Evolutionary conservation across 2,888 invertebrate species (phyloP), one percentile per base, ranked within the genome.

Genomic region (Rhaphigaster nebulosa): DNA sequence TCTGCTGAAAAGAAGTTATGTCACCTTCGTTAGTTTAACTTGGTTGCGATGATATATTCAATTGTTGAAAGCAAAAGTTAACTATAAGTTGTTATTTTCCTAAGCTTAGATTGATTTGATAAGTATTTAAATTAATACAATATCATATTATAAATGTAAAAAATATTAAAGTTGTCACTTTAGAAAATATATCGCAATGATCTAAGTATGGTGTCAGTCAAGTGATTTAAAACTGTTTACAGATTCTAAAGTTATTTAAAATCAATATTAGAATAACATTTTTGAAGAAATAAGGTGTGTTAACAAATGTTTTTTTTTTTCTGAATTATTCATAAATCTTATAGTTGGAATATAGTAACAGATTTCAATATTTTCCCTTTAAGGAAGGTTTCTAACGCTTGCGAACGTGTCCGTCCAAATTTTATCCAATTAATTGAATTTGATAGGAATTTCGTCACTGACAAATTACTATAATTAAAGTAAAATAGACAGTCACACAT

Each of bases 341-440:
- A 8, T 60, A 60, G 56, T 1, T 23, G 23, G 26, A 60, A 65
- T 65, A 29, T 65, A 29, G 34, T 34, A 5, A 34, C 20, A 29
- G 34, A 70, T 70, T 70, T 65, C 15, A 29, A 65, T 65, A 34
- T 34, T 70, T 34, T 29, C 18, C 34, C 20, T 34, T 70, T 20
- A 65, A 65, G 29, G 70, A 34, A 34, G 65, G 34, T 70, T 34
- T 70, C 70, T 70, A 34, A 34, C 34, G 29, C 34, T 34, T 70
- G 2, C 34, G 70, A 70, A 70, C 34, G 70, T 34, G 34, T 70
- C 20, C 34, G 15, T 4, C 6, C 5, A 34, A 70, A 34, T 70
- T 34, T 70, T 70, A 70, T 70, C 70, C 70, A 70, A 70, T 70
- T 70, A 70, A 70, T 70, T 70, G 34, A 34, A 70, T 70, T 70